phyloP scores from a whole-genome alignment of 2,113 vertebrate species.

The Sorex araneus region DNA sequence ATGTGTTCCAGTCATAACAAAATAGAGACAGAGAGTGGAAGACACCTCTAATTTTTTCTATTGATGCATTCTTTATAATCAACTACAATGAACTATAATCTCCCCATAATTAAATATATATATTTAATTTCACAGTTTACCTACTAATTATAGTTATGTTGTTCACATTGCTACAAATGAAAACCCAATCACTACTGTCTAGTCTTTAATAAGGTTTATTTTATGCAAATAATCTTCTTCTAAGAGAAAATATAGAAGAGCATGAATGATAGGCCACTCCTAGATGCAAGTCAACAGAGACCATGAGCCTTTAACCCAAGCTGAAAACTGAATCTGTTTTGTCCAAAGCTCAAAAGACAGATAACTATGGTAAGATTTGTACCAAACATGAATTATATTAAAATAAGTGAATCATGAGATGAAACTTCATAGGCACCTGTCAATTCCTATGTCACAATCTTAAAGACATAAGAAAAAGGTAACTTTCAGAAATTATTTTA shows the following conservation, averaged over 20 bases:
- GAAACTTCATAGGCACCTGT: not conserved
- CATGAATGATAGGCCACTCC: not conserved
- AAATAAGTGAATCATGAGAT: not conserved
- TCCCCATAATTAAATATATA: constrained; percentile 25
- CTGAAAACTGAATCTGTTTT: not conserved
- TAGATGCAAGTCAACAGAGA: not conserved
- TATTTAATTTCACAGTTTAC: constrained; percentile 58
- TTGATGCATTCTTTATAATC: not conserved
- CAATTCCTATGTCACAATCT: not conserved
- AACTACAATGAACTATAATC: not conserved
- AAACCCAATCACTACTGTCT: constrained; percentile 29
- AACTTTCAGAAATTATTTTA: constrained; percentile 32
- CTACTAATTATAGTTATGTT: constrained; percentile 44
- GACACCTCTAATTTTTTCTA: not conserved
- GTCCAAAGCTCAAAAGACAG: not conserved
- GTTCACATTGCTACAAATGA: constrained; percentile 46
- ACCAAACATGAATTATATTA: not conserved
- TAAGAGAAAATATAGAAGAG: not conserved
- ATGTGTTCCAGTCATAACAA: rapidly evolving
- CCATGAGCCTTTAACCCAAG: not conserved
- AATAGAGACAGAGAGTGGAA: not conserved
- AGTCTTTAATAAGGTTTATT: constrained; percentile 29
- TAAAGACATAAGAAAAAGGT: not conserved
- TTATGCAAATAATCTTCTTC: not conserved
- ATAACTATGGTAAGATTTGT: too few relatives aligned